Percentiles rank a stretch among this genome's conserved stretches.
phyloP scores from a whole-genome alignment of 1,140 invertebrate genomes.

The Cryptotermes secundus region DNA sequence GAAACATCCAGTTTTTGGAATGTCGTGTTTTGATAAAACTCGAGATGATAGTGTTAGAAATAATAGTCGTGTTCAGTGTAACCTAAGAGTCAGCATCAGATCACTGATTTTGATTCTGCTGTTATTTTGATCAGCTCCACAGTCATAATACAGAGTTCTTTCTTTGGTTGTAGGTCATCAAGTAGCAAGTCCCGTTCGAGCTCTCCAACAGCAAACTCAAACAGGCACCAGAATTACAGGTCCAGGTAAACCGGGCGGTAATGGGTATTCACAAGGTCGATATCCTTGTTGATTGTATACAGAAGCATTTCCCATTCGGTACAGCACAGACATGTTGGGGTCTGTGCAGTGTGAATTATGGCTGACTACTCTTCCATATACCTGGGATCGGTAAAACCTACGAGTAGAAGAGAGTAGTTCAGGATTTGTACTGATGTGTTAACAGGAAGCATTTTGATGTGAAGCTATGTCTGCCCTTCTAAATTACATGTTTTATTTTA shows the following conservation, averaged over 20 bases:
- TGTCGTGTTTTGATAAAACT: no score
- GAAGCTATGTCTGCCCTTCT: no score
- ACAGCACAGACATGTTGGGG: not conserved
- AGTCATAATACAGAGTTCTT: no score
- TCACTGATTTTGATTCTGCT: no score
- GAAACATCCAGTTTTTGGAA: no score
- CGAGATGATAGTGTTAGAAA: no score
- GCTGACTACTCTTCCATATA: not conserved
- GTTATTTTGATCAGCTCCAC: no score
- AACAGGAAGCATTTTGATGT: not conserved
- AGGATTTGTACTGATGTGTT: not conserved
- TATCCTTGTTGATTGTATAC: not conserved
- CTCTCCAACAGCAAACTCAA: not conserved
- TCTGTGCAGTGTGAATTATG: not conserved
- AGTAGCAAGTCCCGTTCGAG: not conserved
- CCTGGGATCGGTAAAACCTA: not conserved
- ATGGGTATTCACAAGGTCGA: conserved; percentile 18
- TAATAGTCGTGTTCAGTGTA: no score
- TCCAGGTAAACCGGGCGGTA: conserved; percentile 11
- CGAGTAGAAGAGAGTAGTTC: not conserved
- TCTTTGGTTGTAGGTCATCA: not conserved
- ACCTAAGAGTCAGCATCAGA: no score
- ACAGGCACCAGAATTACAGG: conserved; percentile 9
- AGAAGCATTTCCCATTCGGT: not conserved
- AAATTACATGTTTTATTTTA: no score